Evolutionary conservation across 92 coral and sea anemone genomes (phyloP).

Genomic region (Desmophyllum pertusum): DNA sequence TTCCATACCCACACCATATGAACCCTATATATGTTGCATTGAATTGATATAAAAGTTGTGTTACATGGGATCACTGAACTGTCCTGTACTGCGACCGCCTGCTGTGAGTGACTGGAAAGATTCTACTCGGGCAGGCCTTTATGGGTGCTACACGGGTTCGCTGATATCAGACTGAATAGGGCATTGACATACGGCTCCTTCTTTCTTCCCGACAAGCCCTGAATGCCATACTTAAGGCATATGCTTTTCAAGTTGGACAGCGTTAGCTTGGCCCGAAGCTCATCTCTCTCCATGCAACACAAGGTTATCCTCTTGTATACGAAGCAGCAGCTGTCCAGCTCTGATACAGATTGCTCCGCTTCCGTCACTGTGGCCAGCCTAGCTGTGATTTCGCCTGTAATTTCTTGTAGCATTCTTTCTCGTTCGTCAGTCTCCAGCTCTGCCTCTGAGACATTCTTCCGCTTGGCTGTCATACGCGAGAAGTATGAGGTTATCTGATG

Average conservation of each 20-base stretch:
- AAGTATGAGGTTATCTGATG: conserved; percentile 53
- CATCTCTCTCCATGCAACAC: conserved; percentile 20
- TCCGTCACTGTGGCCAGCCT: background rate
- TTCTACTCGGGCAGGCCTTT: conserved; percentile 11
- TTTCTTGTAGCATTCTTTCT: background rate
- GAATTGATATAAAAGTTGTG: background rate
- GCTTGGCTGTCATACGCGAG: conserved; percentile 47
- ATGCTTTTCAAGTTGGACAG: conserved; percentile 15
- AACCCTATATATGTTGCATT: too few relatives aligned
- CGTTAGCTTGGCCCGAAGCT: conserved; percentile 34
- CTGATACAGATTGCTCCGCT: conserved; percentile 3
- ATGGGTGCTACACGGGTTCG: conserved; percentile 27
- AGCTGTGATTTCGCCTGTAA: background rate
- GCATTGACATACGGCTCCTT: conserved; percentile 32
- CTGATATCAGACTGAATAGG: conserved; percentile 24
- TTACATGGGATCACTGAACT: too few relatives aligned
- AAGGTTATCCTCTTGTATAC: background rate
- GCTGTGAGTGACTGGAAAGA: background rate
- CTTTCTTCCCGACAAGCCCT: conserved; percentile 34
- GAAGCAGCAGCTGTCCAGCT: conserved; percentile 20
- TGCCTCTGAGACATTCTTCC: conserved; percentile 30
- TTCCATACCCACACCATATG: too few relatives aligned
- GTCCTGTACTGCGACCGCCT: too few relatives aligned
- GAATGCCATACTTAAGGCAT: conserved; percentile 30
- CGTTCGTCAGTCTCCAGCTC: conserved; percentile 4